Base-by-base conservation (phyloP, 2,113 vertebrate genomes). In the Pleuronectes platessa region DNA sequence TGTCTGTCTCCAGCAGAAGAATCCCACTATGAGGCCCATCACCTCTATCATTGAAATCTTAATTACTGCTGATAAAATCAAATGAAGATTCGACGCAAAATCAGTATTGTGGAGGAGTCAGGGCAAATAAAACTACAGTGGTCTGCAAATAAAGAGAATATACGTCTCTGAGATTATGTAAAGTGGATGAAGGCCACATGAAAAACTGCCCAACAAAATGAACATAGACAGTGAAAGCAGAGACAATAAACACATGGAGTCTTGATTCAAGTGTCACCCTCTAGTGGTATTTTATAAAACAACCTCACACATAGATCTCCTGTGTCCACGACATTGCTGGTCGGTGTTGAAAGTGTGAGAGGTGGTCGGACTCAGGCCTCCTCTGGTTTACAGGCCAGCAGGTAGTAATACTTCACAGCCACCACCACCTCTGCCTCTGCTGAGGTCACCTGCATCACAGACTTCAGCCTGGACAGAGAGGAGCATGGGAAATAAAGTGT, bases 371-470 rank as follows among this genome's bases (percentile, higher is more conserved):
- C 9, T 86, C 63, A 87, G 69, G 69, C 49, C n/a, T 82, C 60
- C 62, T 71, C 35, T 42, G 90, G 90, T 83, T 93, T 94, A 71
- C 60, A 72, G 45, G 90, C 89, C 27, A 93, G 26, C 23, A 92
- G 31, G 76, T 80, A 93, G 69, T 61, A 92, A 84, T 93, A 93
- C 60, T 70, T 89, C n/a, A 94, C 83, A 27, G 54, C 69, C 79
- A 93, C 67, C 51, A 13, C 55, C 49, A 94, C 86, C 74, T 93
- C 85, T 14, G 91, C 89, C 3, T 93, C 92, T 40, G 61, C 47
- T 54, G 92, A 93, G 49, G 76, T 87, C 75, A 90, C 92, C 54
- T 61, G 75, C 92, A 94, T 94, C 12, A 78, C 62, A 7, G 84
- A 73, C 84, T 93, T 81, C 60, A 94, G 70, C 87, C 94, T 94